These are phyloP conservation scores for Galerucella pusilla DNA, from an alignment of 2,888 invertebrate species.

Conservation along the genomic window DNA sequence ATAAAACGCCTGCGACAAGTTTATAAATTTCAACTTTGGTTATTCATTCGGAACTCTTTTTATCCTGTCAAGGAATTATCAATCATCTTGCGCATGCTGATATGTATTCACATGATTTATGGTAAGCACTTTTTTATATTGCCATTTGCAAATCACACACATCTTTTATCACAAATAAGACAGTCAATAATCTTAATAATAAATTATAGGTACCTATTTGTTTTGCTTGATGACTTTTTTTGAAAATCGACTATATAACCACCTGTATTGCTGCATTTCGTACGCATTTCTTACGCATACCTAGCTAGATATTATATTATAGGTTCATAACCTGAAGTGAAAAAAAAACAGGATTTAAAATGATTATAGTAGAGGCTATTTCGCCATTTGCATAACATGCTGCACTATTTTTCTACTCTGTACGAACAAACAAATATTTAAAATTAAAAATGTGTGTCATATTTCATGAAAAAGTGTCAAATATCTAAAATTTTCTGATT, in stretches of 20 bases:
- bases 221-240: background rate
- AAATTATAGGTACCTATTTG: background rate
- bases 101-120: constrained; percentile 7
- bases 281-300: no score
- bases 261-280: no score
- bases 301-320: no score
- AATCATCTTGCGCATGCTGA: constrained; percentile 50
- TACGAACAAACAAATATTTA: no score
- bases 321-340: no score
- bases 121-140: background rate
- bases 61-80: constrained; percentile 52
- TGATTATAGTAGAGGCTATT: no score
- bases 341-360: no score
- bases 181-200: background rate
- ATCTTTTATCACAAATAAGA: background rate
- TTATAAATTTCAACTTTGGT: constrained; percentile 58
- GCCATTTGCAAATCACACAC: background rate
- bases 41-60: constrained; percentile 51
- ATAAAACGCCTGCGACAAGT: constrained; percentile 57
- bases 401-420: no score
- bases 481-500: no score
- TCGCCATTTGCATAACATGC: no score
- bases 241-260: background rate
- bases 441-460: no score
- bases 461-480: no score